phyloP scores from a whole-genome alignment of 2,113 vertebrate genomes.

The Crotalus viridis region DNA sequence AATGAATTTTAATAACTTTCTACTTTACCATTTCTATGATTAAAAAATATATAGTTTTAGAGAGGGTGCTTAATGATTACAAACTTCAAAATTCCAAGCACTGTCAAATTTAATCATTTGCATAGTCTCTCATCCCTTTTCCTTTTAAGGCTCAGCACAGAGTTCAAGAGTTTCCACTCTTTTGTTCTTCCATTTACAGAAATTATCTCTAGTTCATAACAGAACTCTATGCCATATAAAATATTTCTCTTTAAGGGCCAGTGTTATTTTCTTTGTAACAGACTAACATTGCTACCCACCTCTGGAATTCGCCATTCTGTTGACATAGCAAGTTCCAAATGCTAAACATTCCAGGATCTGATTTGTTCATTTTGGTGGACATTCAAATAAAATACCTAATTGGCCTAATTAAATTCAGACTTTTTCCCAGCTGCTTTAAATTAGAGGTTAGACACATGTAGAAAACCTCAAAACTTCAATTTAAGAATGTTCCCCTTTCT shows the following conservation, averaged over 20 bases:
- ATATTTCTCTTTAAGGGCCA: background rate
- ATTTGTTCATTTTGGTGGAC: conserved; percentile 10
- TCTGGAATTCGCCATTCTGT: conserved; percentile 24
- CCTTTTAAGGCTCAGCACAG: background rate
- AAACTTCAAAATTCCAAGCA: background rate
- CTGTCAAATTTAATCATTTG: background rate
- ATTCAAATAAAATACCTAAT: conserved; percentile 18
- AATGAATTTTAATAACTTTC: background rate
- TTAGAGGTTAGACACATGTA: background rate
- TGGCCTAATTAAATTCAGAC: conserved; percentile 2
- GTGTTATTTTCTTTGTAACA: conserved; percentile 10
- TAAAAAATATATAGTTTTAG: background rate
- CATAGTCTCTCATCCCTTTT: background rate
- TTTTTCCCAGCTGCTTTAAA: conserved; percentile 17
- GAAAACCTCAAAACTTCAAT: background rate
- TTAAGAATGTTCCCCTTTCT: conserved; percentile 1
- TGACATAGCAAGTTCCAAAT: conserved; percentile 31
- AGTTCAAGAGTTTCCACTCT: background rate
- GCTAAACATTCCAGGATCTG: conserved; percentile 22
- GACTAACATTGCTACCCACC: background rate
- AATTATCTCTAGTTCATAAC: background rate
- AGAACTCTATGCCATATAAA: background rate
- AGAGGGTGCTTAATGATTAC: background rate
- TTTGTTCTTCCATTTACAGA: background rate
- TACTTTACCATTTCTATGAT: background rate